Evolutionary conservation across 2,888 invertebrate genomes (phyloP).

Genomic region (Erynnis tages): DNA sequence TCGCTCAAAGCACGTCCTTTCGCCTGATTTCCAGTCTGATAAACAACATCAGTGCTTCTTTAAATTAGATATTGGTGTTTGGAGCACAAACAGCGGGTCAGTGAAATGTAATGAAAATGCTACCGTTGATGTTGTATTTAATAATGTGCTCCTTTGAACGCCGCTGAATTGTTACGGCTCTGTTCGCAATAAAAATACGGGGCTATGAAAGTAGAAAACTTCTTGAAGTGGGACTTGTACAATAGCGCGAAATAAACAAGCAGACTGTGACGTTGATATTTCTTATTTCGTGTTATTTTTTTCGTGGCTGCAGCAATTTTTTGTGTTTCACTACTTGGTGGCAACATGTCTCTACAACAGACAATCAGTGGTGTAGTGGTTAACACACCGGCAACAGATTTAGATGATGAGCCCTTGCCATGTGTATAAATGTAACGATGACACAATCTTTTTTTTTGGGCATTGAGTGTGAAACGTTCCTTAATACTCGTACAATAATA

Average conservation of each 20-base stretch:
- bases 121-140: conserved; percentile 35
- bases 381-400: too few species aligned
- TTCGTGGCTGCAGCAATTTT: too few species aligned
- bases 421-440: not conserved
- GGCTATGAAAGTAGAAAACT: not conserved
- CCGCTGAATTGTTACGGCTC: not conserved
- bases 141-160: conserved; percentile 29
- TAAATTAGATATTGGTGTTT: conserved; percentile 54
- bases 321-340: too few species aligned
- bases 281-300: too few species aligned
- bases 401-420: too few species aligned
- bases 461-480: too few species aligned
- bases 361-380: too few species aligned
- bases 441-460: too few species aligned
- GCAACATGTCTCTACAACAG: too few species aligned
- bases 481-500: too few species aligned
- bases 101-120: conserved; percentile 33
- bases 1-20: conserved; percentile 32
- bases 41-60: conserved; percentile 59
- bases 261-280: too few species aligned
- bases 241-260: not conserved
- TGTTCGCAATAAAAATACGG: not conserved
- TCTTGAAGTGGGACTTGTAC: not conserved
- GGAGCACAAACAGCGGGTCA: conserved; percentile 30
- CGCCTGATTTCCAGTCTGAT: conserved; percentile 46